These are phyloP conservation scores for Cephus sareptanus DNA, from an alignment of 2,888 invertebrate species.

Conservation along the genomic window DNA sequence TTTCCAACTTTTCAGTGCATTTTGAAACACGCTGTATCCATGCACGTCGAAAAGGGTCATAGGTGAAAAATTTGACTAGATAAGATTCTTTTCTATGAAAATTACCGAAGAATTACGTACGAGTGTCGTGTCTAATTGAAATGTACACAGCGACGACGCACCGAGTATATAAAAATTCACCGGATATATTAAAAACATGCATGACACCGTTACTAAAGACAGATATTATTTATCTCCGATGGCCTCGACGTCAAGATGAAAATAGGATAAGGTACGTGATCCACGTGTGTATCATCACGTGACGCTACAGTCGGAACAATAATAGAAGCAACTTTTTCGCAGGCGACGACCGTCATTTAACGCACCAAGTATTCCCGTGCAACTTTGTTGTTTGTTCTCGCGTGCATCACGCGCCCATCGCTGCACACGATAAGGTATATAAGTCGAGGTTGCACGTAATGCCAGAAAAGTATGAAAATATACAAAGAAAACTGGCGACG, in stretches of 20 bases:
- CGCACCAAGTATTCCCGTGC: neutral
- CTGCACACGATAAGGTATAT: neutral
- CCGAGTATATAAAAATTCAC: too few relatives aligned
- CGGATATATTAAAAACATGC: neutral
- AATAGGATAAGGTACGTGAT: neutral
- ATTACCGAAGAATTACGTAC: neutral
- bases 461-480: neutral
- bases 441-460: neutral
- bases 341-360: neutral
- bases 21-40: neutral
- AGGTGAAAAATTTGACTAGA: neutral
- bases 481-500: neutral
- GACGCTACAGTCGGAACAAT: neutral
- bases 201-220: neutral
- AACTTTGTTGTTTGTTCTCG: neutral
- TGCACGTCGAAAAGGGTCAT: neutral
- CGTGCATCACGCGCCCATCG: neutral
- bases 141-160: neutral
- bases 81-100: neutral
- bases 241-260: neutral
- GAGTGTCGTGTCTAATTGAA: neutral
- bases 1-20: neutral
- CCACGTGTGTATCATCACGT: neutral
- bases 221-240: neutral
- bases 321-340: too few relatives aligned